Base-by-base conservation (phyloP, 2,797 vertebrate species). In the Synanceia verrucosa region DNA sequence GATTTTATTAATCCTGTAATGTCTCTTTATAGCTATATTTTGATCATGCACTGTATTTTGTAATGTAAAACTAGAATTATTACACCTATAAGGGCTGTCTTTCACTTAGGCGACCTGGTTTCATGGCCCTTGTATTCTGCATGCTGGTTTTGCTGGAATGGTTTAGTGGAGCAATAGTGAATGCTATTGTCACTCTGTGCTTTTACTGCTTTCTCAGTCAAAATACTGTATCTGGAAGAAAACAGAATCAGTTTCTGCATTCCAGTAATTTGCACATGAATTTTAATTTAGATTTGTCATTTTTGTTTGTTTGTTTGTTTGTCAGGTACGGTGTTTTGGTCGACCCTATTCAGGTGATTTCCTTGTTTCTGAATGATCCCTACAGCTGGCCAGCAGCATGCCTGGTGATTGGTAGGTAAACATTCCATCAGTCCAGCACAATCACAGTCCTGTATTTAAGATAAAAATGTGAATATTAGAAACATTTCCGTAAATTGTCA, bases 381-480 rank as follows among this genome's bases (percentile, higher is more conserved):
- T 96, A 97, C 72, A 97, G 94, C 84, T 97, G 96, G 96, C 96
- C 97, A 2, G 94, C 96, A 31, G 90, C 86, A 21, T 97, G 96
- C 87, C 88, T 98, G 29, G 37, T 96, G n/a, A 94, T 97, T 39
- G 95, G 97, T 97, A 93, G 86, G 96, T 93, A 47, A 44, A 83
- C 19, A 6, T 3, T 53, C 59, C 39, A 21, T 41, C 26, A 5
- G 8, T 7, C 14, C 9, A 14, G 14, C 18, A 58, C 24, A 39
- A 36, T 23, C 4, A 26, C 11, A 39, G 21, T n/a, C 4, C 19
- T 48, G 4, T 13, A 3, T 48, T 34, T 6, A 24, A 26, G n/a
- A 39, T 9, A 1, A 44, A 28, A 36, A 39, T 1, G 12, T 18
- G 19, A 46, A 51, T 33, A 33, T 44, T 9, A 33, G 56, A 11